Evolutionary conservation across 2,888 invertebrate genomes (phyloP).

Genomic region (Aelia acuminata): DNA sequence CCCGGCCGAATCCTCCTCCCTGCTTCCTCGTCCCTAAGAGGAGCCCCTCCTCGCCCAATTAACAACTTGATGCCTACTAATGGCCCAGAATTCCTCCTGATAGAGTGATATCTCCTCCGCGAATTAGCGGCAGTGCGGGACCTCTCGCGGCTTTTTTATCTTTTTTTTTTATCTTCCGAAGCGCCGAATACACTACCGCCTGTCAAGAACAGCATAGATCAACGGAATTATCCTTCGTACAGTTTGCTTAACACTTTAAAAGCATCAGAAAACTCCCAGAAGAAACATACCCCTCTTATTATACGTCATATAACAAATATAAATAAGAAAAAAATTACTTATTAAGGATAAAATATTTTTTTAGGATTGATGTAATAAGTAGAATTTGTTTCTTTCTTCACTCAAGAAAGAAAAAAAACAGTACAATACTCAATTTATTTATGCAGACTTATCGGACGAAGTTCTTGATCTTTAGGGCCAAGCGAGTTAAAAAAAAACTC

Average conservation of each 20-base stretch:
- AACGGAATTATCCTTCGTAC: background rate
- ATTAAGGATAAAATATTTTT: too few species aligned
- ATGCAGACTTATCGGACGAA: too few species aligned
- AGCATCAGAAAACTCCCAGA: background rate
- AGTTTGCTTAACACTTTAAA: background rate
- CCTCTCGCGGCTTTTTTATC: background rate
- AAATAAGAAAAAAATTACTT: background rate
- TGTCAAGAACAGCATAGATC: background rate
- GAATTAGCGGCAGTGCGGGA: background rate
- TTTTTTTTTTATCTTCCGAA: background rate
- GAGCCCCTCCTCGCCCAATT: background rate
- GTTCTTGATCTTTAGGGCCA: too few species aligned
- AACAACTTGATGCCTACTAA: constrained; percentile 26
- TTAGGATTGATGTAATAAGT: too few species aligned
- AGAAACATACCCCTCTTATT: background rate
- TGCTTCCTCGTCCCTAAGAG: background rate
- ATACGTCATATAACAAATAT: background rate
- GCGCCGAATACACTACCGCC: background rate
- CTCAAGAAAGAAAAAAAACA: too few species aligned
- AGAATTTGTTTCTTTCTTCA: too few species aligned
- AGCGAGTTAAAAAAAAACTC: too few species aligned
- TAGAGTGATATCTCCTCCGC: constrained; percentile 7
- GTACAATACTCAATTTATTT: too few species aligned
- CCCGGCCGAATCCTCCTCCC: background rate
- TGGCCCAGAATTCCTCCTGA: background rate